Evolutionary conservation across 2,888 invertebrate genomes (phyloP), one percentile per base, ranked within the genome.

Genomic region (Germaria angustata): DNA sequence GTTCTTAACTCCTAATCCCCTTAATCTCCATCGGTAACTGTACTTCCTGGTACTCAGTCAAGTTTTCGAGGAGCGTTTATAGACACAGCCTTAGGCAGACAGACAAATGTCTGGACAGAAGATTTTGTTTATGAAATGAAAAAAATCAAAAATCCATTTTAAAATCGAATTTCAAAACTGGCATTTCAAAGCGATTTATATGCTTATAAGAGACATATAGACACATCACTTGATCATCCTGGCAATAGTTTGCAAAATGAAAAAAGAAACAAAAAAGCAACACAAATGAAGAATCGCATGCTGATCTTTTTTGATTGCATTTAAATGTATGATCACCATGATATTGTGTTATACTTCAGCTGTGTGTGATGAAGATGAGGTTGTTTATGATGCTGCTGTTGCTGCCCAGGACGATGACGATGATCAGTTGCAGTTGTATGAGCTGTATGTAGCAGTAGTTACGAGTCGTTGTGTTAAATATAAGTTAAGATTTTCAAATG

Each of bases 111-210:
- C 53, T 20, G 68, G 76, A 80, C 65, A 80, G 80, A 81, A 75
- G 71, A 53, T 71, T n/a, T n/a, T 36, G 15, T 34, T 28, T 55
- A 59, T 49, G 55, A 22, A 49, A 76, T 53, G 32, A 61, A 68
- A 76, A 46, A 72, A 77, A 76, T 84, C 84, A 84, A 85, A n/a
- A n/a, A n/a, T n/a, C n/a, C n/a, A n/a, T n/a, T 89, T 89, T 89
- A 89, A 89, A 89, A 88, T 89, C 87, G 88, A 88, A 89, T 89
- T 89, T 89, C 90, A 88, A 89, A 89, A 88, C 88, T 88, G 90
- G 88, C 86, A 87, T 87, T 86, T 84, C 85, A 80, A 82, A 81
- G 77, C 82, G 83, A 85, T 82, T 82, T 83, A 82, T 79, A 83
- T 77, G 76, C 68, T 71, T 46, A 82, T 44, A 79, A 61, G 53